phyloP scores from a whole-genome alignment of 2,888 invertebrate species.

The Embidobia sp. region DNA sequence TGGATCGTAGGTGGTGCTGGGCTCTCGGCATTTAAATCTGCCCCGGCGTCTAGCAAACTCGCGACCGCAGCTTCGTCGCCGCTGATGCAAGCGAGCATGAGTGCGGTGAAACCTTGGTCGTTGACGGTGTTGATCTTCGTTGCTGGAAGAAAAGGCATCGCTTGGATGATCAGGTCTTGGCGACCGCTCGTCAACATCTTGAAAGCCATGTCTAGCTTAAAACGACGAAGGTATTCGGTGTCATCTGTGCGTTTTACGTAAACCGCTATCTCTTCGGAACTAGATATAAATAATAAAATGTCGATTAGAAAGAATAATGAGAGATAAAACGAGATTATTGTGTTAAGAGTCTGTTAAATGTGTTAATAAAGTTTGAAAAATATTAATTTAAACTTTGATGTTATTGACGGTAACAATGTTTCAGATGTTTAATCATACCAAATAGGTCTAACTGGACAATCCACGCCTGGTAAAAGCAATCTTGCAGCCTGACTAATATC shows the following conservation, averaged over 20 bases:
- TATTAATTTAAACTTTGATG: too few species aligned
- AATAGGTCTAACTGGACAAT: constrained; percentile 91
- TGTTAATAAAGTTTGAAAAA: background rate
- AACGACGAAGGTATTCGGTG: constrained; percentile 84
- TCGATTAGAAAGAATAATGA: too few species aligned
- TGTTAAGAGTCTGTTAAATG: too few species aligned
- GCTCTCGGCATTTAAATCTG: constrained; percentile 91
- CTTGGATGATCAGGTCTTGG: constrained; percentile 89
- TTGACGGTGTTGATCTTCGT: constrained; percentile 90
- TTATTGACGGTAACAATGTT: too few species aligned
- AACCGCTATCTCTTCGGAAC: constrained; percentile 84
- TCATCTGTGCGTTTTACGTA: constrained; percentile 81
- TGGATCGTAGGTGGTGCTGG: constrained; percentile 82
- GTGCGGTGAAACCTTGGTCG: constrained; percentile 89
- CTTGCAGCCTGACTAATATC: constrained; percentile 95
- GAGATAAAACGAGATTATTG: too few species aligned
- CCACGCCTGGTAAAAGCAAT: constrained; percentile 92
- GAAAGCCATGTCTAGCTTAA: constrained; percentile 89
- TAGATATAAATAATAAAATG: constrained; percentile 70
- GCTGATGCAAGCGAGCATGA: constrained; percentile 91
- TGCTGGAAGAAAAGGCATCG: constrained; percentile 88
- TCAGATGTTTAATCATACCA: constrained; percentile 83
- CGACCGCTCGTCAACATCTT: constrained; percentile 91
- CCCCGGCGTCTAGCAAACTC: constrained; percentile 89
- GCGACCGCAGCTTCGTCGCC: constrained; percentile 90